Evolutionary conservation across 2,113 vertebrate genomes (phyloP).

Genomic region (Ranitomeya variabilis): DNA sequence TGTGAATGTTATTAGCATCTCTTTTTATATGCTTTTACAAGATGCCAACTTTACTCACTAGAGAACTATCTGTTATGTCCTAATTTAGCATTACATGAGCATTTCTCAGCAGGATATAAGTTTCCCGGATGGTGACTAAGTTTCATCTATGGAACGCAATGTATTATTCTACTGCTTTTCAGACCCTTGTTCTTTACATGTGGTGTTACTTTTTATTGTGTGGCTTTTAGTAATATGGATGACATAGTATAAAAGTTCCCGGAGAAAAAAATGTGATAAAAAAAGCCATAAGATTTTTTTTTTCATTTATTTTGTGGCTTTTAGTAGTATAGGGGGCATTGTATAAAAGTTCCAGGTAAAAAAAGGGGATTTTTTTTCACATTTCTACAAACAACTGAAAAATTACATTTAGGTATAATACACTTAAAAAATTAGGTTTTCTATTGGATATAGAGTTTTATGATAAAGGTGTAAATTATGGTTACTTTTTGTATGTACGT

Average conservation of each 20-base stretch:
- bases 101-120: background rate
- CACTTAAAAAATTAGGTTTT: background rate
- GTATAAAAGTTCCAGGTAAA: too few relatives aligned
- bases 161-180: background rate
- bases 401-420: background rate
- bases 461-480: background rate
- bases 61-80: background rate
- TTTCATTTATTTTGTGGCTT: too few relatives aligned
- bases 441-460: background rate
- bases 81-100: background rate
- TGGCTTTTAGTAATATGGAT: background rate
- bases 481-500: background rate
- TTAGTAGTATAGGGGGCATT: too few relatives aligned
- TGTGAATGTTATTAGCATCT: background rate
- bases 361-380: background rate
- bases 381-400: background rate
- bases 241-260: background rate
- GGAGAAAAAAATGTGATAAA: background rate
- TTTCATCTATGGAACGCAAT: background rate
- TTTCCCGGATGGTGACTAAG: slow-evolving; percentile 14
- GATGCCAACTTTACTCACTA: background rate
- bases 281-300: background rate
- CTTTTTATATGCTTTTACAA: background rate
- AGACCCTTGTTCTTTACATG: background rate
- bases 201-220: slow-evolving; percentile 18